phyloP scores from a whole-genome alignment of 2,797 vertebrate genomes.

The Sternotherus odoratus region DNA sequence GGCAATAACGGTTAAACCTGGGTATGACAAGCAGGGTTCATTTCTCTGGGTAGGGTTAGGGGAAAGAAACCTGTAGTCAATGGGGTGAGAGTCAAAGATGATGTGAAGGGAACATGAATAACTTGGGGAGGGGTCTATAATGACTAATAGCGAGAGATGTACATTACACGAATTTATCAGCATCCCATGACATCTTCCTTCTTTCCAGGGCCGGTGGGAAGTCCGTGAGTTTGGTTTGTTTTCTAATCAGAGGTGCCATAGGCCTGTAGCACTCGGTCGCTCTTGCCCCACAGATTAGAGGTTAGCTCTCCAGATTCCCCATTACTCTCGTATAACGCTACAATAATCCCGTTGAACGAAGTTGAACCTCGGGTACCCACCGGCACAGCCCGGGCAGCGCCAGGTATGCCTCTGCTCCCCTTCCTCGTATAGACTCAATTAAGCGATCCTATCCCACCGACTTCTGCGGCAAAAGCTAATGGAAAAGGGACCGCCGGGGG shows the following conservation, averaged over 20 bases:
- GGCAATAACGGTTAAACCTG: neutral
- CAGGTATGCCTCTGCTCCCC: neutral
- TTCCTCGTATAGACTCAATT: neutral
- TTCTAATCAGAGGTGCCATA: fast-evolving
- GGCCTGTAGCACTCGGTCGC: fast-evolving
- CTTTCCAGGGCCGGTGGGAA: fast-evolving
- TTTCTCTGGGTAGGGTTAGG: fast-evolving
- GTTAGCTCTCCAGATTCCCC: fast-evolving
- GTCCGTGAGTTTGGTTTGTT: neutral
- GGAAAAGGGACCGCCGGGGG: neutral
- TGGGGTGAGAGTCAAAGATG: neutral
- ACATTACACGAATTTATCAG: fast-evolving
- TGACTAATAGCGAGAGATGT: fast-evolving
- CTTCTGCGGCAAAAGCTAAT: neutral
- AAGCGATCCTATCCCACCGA: neutral
- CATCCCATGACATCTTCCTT: fast-evolving
- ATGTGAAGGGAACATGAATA: fast-evolving
- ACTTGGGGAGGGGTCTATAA: fast-evolving
- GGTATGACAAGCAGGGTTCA: neutral
- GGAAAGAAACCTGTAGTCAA: neutral
- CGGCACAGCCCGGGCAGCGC: neutral
- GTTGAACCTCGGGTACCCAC: neutral
- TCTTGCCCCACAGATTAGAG: fast-evolving
- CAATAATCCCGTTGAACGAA: neutral
- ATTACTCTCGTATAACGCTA: neutral